Evolutionary conservation across 2,113 vertebrate species (phyloP), one percentile per base, ranked within the genome.

Genomic region (Mystacornis crossleyi): DNA sequence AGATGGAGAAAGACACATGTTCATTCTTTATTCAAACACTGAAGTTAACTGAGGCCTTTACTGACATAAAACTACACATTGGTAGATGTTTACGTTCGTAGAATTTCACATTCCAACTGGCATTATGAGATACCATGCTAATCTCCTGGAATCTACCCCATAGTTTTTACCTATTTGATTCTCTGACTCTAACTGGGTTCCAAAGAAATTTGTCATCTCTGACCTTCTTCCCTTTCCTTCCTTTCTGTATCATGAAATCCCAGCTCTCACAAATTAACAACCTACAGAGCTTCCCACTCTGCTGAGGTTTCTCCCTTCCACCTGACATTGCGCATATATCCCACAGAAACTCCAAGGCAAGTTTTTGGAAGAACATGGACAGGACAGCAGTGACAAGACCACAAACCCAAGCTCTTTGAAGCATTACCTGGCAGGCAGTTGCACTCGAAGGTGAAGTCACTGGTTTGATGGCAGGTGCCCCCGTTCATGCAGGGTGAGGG

Each of bases 401-500:
- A 10, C 40, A 6, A 31, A 38, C 4, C 4, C 40, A 14, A 75
- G 62, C 36, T 5, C 31, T 43, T 1, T 0, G 54, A 19, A 26
- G 53, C 5, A 3, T 26, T 85, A 99, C 99, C 99, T 97, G 99
- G 99, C 58, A 99, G 98, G 80, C 99, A 99, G 98, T 99, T 99
- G 97, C 99, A 99, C 33, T 98, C 98, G 87, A 99, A 99, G 95
- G 95, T 98, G 84, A 97, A 98, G 86, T 99, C 99, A 2, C 98
- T 97, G 11, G 96, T 99, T 28, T 97, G 98, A 42, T 99, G 98
- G 91, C 99, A 99, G 83, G 99, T 99, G 71, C 99, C 99, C 75
- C 99, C 99, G 5, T 99, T 99, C 55, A 98, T 97, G 75, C 99
- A 99, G 1, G 99, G 99, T 0, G 99, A 99, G 0, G 99, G 99